A percentile compares a stretch with the other conserved stretches of the same genome.
These are phyloP conservation scores for Chrysopilus asiliformis DNA, from an alignment of 2,888 invertebrate genomes.

Conservation along the genomic window DNA sequence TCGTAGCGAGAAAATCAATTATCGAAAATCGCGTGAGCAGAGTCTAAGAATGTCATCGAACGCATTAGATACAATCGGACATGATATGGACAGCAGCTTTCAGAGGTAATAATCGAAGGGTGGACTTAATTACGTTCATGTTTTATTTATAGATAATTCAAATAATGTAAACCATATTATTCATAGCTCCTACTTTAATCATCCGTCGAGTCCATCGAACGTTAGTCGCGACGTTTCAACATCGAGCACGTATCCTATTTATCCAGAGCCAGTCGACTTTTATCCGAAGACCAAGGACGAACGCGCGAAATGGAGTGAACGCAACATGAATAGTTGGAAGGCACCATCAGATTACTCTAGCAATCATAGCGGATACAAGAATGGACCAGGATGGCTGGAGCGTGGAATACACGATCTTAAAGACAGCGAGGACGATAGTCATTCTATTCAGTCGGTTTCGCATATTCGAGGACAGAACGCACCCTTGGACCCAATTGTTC, in stretches of 20 bases:
- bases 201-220: constrained; percentile 20
- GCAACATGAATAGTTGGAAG: constrained; percentile 34
- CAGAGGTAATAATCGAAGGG: too few species aligned
- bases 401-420: constrained; percentile 39
- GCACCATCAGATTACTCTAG: constrained; percentile 30
- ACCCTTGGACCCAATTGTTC: constrained; percentile 62
- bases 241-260: constrained; percentile 31
- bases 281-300: constrained; percentile 39
- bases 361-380: constrained; percentile 6
- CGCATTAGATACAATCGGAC: constrained; percentile 6
- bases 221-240: constrained; percentile 32
- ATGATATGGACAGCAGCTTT: constrained; percentile 8
- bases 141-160: too few species aligned
- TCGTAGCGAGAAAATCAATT: constrained; percentile 10
- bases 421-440: constrained; percentile 36
- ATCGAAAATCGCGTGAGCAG: constrained; percentile 7
- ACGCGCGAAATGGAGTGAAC: constrained; percentile 60
- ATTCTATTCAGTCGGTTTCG: constrained; percentile 39
- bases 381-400: constrained; percentile 41
- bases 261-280: constrained; percentile 26
- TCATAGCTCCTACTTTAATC: too few species aligned
- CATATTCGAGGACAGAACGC: constrained; percentile 78
- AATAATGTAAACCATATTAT: too few species aligned
- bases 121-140: too few species aligned
- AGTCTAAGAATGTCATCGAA: constrained; percentile 6